Evolutionary conservation across 37 sponge, comb jelly and placozoan species (phyloP), one percentile per base, ranked within the genome.

Genomic region (Cliona cf. orientalis): DNA sequence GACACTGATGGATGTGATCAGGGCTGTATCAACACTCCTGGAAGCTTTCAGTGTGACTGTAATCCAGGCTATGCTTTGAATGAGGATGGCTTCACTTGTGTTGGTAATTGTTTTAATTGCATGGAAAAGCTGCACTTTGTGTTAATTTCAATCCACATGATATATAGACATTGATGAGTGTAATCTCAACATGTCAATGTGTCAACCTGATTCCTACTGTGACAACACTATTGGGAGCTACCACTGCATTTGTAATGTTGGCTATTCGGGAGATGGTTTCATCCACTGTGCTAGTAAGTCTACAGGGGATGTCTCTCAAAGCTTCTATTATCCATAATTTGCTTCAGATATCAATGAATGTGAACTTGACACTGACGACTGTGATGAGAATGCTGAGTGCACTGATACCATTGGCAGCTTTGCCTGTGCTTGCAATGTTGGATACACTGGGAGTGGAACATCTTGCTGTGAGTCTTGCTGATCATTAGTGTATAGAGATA

Each of bases 101-200:
- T 32, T 49, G 73, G 73, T 72, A n/a, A n/a, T n/a, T n/a, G n/a
- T n/a, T n/a, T n/a, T n/a, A n/a, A n/a, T n/a, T n/a, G n/a, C n/a
- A n/a, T n/a, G n/a, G n/a, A n/a, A n/a, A n/a, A n/a, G n/a, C n/a
- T n/a, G n/a, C n/a, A n/a, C n/a, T n/a, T n/a, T n/a, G n/a, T n/a
- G n/a, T n/a, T n/a, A n/a, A n/a, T n/a, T n/a, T n/a, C n/a, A n/a
- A n/a, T n/a, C n/a, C n/a, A n/a, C n/a, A n/a, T n/a, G n/a, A n/a
- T n/a, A n/a, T n/a, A n/a, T n/a, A 72, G 86, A 86, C 64, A 86
- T 72, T 61, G 66, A 86, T 79, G 87, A 86, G 66, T 86, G 87
- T 72, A 33, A 42, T n/a, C 19, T 0, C 2, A 33, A 42, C 5
- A 37, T 2, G 5, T 21, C 22, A 21, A 29, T n/a, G 0, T 80